These are phyloP conservation scores for Gorsachius magnificus DNA, from an alignment of 2,797 vertebrate species.

Conservation along the genomic window DNA sequence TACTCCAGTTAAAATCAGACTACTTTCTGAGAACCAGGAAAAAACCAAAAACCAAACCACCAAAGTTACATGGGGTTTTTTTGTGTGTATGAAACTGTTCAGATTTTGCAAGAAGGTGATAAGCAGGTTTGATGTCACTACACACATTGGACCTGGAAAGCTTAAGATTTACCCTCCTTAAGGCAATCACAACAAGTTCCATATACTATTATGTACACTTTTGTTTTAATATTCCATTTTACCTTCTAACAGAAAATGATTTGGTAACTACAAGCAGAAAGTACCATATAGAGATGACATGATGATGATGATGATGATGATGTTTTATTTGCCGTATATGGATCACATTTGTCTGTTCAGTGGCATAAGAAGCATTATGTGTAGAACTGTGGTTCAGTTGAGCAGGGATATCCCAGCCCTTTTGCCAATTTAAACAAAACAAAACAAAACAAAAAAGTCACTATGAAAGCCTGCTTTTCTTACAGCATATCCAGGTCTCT, in stretches of 20 bases:
- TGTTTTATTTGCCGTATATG: background rate
- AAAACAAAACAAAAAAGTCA: background rate
- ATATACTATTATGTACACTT: background rate
- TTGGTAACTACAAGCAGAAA: background rate
- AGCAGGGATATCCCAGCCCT: background rate
- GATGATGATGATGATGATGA: background rate
- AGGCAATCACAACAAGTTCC: background rate
- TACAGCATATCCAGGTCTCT: background rate
- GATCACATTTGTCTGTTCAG: background rate
- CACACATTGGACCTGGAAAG: background rate
- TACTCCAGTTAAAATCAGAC: background rate
- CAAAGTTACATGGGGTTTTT: accelerated
- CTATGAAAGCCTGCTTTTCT: background rate
- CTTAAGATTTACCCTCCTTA: background rate
- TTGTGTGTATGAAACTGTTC: background rate
- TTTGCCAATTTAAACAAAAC: background rate
- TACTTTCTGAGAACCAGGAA: background rate
- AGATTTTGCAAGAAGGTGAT: background rate
- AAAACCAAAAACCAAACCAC: background rate
- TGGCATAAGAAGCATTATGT: background rate
- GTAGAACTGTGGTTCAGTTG: background rate
- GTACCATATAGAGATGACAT: background rate
- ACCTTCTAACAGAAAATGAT: background rate
- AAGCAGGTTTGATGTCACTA: background rate
- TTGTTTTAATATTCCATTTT: background rate